phyloP scores from a whole-genome alignment of 2,797 vertebrate species.

The Onychomys leucogaster region DNA sequence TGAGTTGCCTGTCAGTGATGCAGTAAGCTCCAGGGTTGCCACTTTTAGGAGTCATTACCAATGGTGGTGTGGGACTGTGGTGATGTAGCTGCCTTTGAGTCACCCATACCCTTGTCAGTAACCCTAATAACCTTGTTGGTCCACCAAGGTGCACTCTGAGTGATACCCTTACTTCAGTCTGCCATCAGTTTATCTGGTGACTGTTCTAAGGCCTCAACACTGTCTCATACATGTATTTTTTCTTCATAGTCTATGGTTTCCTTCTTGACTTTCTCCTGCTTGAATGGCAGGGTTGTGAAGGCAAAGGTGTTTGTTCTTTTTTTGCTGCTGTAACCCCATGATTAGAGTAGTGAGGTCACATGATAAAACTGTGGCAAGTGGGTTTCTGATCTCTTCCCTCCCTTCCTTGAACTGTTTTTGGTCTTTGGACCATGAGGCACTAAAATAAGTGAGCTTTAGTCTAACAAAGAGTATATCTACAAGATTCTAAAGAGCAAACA shows the following conservation, averaged over 20 bases:
- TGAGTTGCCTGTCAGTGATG: too few species aligned
- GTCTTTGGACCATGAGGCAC: rapidly evolving
- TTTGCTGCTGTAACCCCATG: neutral
- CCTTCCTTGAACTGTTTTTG: neutral
- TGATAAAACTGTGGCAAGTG: neutral
- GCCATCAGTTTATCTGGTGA: neutral
- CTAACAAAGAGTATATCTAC: neutral
- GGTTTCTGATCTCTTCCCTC: neutral
- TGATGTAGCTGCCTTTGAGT: neutral
- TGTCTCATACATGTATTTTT: neutral
- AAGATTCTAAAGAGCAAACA: neutral
- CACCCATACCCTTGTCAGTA: neutral
- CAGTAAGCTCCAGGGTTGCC: neutral
- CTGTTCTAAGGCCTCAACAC: neutral
- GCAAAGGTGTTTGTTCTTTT: neutral
- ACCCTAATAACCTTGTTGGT: neutral
- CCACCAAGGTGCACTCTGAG: neutral
- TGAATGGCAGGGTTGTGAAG: neutral
- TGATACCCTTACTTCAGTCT: neutral
- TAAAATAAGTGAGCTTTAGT: neutral
- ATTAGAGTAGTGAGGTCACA: neutral
- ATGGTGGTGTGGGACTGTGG: neutral
- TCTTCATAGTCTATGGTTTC: neutral
- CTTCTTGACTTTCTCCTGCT: neutral
- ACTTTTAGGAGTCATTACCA: neutral